Percentiles rank a stretch among this genome's conserved stretches.
Evolutionary conservation across 2,797 vertebrate genomes (phyloP).

Genomic region (Melanitta fusca): DNA sequence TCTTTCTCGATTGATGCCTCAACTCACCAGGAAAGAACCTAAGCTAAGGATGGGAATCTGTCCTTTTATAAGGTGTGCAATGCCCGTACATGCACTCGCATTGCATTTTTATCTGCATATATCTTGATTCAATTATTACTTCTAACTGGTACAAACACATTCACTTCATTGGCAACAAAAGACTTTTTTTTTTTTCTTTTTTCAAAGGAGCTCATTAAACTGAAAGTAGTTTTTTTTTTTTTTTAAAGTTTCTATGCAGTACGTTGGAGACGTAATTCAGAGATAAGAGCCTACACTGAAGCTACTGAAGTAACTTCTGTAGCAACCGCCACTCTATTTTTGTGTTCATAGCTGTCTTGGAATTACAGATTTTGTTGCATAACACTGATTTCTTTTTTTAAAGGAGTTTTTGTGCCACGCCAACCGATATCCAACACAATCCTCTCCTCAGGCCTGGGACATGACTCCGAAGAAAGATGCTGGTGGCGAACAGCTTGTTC

Average conservation of each 20-base stretch:
- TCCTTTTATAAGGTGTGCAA: slow-evolving; percentile 43
- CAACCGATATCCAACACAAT: not conserved
- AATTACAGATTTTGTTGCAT: not conserved
- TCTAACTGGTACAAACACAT: slow-evolving; percentile 69
- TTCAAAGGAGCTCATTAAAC: slow-evolving; percentile 61
- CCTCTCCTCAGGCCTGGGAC: not conserved
- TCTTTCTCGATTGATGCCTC: slow-evolving; percentile 29
- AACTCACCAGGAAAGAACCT: not conserved
- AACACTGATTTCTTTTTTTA: not conserved
- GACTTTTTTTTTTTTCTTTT: not conserved
- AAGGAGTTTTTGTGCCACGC: not conserved
- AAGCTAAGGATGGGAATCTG: slow-evolving; percentile 21
- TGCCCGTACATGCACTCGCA: slow-evolving; percentile 35
- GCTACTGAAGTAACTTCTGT: not conserved
- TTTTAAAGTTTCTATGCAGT: slow-evolving; percentile 11
- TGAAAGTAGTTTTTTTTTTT: slow-evolving; percentile 32
- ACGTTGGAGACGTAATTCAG: not conserved
- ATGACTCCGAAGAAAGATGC: not conserved
- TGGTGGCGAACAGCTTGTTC: not conserved
- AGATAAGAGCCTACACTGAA: slow-evolving; percentile 27
- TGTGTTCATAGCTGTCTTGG: not conserved
- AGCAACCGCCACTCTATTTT: not conserved
- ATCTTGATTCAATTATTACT: slow-evolving; percentile 62
- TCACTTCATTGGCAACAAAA: slow-evolving; percentile 58
- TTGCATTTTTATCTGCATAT: slow-evolving; percentile 45